Evolutionary conservation across 2,113 vertebrate genomes (phyloP).

Genomic region (Phocoena phocoena): DNA sequence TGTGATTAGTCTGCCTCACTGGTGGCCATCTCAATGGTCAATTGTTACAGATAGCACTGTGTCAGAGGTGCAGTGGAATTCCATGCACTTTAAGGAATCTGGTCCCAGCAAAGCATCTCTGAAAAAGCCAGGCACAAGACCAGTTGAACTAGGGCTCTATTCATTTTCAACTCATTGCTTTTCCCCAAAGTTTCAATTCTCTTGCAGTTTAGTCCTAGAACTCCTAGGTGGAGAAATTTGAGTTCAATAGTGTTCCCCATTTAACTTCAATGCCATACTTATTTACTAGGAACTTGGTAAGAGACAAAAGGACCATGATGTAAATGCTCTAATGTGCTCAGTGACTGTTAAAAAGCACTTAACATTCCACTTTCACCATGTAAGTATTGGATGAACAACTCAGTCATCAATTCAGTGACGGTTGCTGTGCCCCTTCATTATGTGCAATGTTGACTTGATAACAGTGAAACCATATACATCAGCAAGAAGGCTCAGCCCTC

Average conservation of each 20-base stretch:
- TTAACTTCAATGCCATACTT: background rate
- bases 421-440: background rate
- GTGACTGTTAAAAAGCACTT: slow-evolving; percentile 68
- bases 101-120: background rate
- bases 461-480: background rate
- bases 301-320: background rate
- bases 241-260: background rate
- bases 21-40: background rate
- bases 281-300: slow-evolving; percentile 28
- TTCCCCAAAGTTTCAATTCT: background rate
- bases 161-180: background rate
- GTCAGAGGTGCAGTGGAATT: background rate
- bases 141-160: background rate
- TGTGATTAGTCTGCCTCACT: background rate
- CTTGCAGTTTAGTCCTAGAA: background rate
- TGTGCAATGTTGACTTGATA: background rate
- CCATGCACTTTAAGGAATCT: background rate
- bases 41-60: background rate
- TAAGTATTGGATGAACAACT: slow-evolving; percentile 47
- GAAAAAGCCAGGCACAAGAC: background rate
- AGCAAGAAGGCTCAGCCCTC: background rate
- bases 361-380: slow-evolving; percentile 58
- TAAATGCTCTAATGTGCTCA: slow-evolving; percentile 3
- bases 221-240: background rate
- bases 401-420: slow-evolving; percentile 10